Percentiles rank a stretch among this genome's conserved stretches.
phyloP scores from a whole-genome alignment of 2,113 vertebrate species.

The Prionailurus bengalensis region DNA sequence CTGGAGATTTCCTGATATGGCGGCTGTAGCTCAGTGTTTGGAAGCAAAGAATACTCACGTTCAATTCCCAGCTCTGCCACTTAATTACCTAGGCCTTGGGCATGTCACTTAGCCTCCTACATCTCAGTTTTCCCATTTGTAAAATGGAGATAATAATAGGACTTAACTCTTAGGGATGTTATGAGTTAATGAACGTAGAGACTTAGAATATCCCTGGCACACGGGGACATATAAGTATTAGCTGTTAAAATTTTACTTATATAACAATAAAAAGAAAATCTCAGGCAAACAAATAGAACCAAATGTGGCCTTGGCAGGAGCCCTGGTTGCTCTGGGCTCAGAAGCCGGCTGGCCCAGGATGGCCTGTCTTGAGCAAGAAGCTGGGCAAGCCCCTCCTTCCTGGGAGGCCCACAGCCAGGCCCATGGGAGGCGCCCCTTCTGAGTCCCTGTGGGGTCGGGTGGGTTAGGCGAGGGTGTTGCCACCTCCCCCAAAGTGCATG shows the following conservation, averaged over 20 bases:
- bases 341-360: background rate
- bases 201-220: background rate
- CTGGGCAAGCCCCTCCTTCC: background rate
- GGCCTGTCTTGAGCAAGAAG: background rate
- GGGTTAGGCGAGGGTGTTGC: background rate
- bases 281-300: background rate
- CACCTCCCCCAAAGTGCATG: background rate
- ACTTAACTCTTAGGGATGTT: background rate
- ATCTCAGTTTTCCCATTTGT: conserved; percentile 31
- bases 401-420: background rate
- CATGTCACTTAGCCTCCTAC: background rate
- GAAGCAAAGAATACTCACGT: background rate
- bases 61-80: background rate
- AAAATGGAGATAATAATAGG: background rate
- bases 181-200: background rate
- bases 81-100: background rate
- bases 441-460: background rate
- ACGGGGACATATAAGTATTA: background rate
- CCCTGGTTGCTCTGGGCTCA: background rate
- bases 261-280: background rate
- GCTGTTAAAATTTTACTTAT: background rate
- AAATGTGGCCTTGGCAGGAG: background rate
- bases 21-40: background rate
- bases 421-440: background rate
- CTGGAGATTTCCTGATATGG: background rate